phyloP scores from a whole-genome alignment of 2,113 vertebrate species.

The Pollachius pollachius region DNA sequence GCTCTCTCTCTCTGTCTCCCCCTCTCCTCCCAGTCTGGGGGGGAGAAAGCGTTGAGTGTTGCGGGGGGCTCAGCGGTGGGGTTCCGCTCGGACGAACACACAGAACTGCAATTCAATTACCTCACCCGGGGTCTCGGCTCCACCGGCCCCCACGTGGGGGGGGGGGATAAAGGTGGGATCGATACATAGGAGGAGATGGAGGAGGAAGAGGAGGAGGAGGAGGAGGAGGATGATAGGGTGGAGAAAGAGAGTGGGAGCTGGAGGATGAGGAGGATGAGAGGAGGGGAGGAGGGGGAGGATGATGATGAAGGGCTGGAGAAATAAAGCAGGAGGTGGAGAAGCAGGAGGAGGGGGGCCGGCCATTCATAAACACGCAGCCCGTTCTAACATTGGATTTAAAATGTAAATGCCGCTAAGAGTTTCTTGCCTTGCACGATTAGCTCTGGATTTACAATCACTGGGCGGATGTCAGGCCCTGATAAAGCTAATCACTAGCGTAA shows the following conservation, averaged over 20 bases:
- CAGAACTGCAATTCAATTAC: slow-evolving; percentile 78
- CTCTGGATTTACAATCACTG: slow-evolving; percentile 54
- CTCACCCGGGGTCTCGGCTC: slow-evolving; percentile 52
- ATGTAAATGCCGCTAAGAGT: slow-evolving; percentile 49
- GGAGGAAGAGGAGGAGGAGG: background rate
- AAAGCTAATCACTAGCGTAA: slow-evolving; percentile 67
- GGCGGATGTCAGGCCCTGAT: slow-evolving; percentile 67
- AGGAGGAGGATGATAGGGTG: background rate
- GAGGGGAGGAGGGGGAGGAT: too few species aligned
- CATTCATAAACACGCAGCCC: slow-evolving; percentile 50
- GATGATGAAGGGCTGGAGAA: background rate
- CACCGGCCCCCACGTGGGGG: slow-evolving; percentile 45
- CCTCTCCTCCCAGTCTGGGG: slow-evolving; percentile 12
- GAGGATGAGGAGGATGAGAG: too few species aligned
- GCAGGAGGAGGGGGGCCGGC: slow-evolving; percentile 2
- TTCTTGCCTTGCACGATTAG: slow-evolving; percentile 54
- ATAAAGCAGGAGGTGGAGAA: background rate
- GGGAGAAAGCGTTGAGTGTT: slow-evolving; percentile 59
- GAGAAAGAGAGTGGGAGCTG: too few species aligned
- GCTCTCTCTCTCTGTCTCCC: background rate
- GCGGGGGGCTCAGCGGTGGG: slow-evolving; percentile 64
- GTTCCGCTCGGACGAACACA: slow-evolving; percentile 60
- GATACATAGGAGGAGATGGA: background rate
- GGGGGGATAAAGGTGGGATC: slow-evolving; percentile 47
- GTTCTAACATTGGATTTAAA: slow-evolving; percentile 44